Evolutionary conservation across 1,140 invertebrate genomes (phyloP).

Genomic region (Brachionus paranguensis): DNA sequence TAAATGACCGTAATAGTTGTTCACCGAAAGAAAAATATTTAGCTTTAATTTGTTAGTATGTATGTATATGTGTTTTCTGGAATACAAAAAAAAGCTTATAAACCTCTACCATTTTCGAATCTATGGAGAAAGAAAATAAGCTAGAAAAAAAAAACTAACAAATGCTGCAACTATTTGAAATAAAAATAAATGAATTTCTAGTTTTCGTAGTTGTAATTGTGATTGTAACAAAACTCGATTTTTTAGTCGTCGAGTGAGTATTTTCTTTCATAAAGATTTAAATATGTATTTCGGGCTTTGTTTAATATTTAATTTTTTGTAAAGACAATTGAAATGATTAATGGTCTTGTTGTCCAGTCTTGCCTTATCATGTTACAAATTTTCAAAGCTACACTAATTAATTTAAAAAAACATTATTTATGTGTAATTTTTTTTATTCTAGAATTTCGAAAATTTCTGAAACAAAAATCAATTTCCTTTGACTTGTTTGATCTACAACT

Average conservation of each 20-base stretch:
- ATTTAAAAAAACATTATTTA: not conserved
- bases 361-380: not conserved
- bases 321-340: not conserved
- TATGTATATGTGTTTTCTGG: not conserved
- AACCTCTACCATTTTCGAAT: not conserved
- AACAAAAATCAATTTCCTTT: no score
- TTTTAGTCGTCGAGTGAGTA: not conserved
- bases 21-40: constrained; percentile 6
- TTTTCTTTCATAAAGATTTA: not conserved
- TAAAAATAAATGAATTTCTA: constrained; percentile 22
- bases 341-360: not conserved
- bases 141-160: constrained; percentile 2
- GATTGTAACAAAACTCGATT: not conserved
- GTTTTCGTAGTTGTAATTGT: not conserved
- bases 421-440: no score
- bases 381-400: not conserved
- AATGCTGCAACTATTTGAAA: constrained; percentile 34
- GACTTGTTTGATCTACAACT: not conserved
- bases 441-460: no score
- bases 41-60: constrained; percentile 15
- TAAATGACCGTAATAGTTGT: constrained; percentile 12
- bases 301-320: not conserved
- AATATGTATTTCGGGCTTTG: not conserved
- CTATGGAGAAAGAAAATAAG: not conserved
- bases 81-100: not conserved